Percentiles rank a stretch among this genome's conserved stretches.
These are phyloP conservation scores for Enteromius unitaeniatus DNA, from an alignment of 2,797 vertebrate genomes.

Conservation along the genomic window DNA sequence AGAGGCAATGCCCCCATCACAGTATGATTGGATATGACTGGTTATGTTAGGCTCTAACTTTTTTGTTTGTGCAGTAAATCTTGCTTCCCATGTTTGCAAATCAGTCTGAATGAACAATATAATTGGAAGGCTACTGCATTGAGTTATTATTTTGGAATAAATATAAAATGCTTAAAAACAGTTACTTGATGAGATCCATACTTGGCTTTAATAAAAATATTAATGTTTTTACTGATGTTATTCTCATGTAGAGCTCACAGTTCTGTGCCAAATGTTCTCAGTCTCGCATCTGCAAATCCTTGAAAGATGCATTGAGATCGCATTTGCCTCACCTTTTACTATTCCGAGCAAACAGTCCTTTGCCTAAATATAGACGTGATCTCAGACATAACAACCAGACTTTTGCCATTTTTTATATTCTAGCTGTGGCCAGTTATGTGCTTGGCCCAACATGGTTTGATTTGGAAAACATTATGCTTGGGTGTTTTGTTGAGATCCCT, in stretches of 20 bases:
- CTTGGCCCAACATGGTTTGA: conserved; percentile 5
- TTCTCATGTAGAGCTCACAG: background rate
- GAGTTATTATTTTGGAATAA: no score
- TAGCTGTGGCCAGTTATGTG: conserved; percentile 12
- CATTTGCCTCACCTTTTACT: background rate
- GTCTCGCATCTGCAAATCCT: background rate
- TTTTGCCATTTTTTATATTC: conserved; percentile 28
- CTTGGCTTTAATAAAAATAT: no score
- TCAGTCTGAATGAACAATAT: no score
- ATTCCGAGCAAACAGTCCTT: conserved; percentile 38
- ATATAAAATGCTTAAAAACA: no score
- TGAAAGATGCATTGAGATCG: background rate
- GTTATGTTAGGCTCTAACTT: no score
- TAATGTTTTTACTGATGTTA: no score
- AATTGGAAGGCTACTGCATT: no score
- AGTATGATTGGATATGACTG: no score
- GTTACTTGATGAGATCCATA: no score
- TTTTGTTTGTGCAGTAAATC: no score
- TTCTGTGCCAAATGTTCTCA: background rate
- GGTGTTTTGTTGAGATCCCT: conserved; percentile 41
- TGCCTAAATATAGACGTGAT: conserved; percentile 42
- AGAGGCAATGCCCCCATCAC: no score
- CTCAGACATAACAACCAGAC: conserved; percentile 25
- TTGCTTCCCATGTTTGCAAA: no score
- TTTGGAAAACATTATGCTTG: conserved; percentile 16